These are phyloP conservation scores for Drosophila watanabei DNA, from an alignment of 1,140 invertebrate genomes.

Conservation along the genomic window DNA sequence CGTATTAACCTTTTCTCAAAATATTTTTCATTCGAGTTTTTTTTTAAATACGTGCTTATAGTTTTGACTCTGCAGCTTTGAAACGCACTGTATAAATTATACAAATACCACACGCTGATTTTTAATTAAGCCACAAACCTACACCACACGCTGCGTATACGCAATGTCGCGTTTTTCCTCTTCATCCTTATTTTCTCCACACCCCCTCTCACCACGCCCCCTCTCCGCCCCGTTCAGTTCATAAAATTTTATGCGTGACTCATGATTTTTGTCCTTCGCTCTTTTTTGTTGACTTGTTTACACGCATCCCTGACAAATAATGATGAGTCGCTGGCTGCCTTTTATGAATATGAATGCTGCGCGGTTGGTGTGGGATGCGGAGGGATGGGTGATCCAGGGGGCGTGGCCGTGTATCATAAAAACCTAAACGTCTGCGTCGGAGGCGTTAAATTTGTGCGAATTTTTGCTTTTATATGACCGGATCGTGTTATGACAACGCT, in stretches of 20 bases:
- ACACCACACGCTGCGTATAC: constrained; percentile 52
- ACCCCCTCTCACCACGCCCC: not conserved
- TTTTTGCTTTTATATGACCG: constrained; percentile 69
- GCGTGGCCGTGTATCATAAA: constrained; percentile 51
- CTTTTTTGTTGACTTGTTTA: constrained; percentile 80
- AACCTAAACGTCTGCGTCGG: constrained; percentile 62
- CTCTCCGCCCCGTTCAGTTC: constrained; percentile 48
- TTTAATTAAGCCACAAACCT: constrained; percentile 75
- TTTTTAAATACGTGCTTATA: not conserved
- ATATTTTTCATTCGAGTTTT: not conserved
- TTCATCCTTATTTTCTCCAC: constrained; percentile 9
- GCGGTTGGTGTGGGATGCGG: not conserved
- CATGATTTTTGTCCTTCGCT: constrained; percentile 59
- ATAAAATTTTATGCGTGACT: constrained; percentile 77
- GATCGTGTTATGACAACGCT: constrained; percentile 74
- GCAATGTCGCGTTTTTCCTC: constrained; percentile 36
- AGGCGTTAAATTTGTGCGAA: constrained; percentile 69
- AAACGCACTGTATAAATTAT: constrained; percentile 26
- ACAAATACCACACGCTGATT: constrained; percentile 43
- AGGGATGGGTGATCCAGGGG: not conserved
- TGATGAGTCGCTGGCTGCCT: constrained; percentile 67
- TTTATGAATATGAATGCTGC: constrained; percentile 77
- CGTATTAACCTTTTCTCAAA: not conserved
- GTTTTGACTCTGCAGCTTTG: not conserved
- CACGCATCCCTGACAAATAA: constrained; percentile 65